Base-by-base conservation (phyloP, 2,888 invertebrate species). In the Mythimna vitellina region DNA sequence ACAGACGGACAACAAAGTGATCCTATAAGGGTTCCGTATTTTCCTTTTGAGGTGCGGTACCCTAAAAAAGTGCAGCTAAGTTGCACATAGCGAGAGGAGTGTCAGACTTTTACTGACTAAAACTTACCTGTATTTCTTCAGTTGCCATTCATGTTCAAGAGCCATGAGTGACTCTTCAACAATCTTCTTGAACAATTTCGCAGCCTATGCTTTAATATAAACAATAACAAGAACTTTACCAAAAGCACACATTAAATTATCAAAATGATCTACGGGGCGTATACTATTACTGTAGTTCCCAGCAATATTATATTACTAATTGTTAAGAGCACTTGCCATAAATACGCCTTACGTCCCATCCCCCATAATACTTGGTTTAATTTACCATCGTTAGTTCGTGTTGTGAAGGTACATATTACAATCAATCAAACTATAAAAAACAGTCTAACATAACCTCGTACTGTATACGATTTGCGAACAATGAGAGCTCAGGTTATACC, bases 261-360 rank as follows among this genome's bases (percentile, higher is more conserved):
- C 67, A 74, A 66, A 78, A 77, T 81, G 56, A 79, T 72, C 32
- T 64, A 49, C 29, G 53, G 25, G 38, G 66, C 22, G 66, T 42
- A 60, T 42, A 35, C 62, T 54, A 42, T 65, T 66, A 67, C 49
- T 65, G 20, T 66, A 78, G 67, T 81, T 71, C 71, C 68, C 70
- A 61, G 69, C 72, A 57, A 82, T 82, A 83, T 83, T 75, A 82
- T 67, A 74, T 71, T 70, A 83, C 81, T 85, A 85, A 84, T 85
- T 84, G 85, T 83, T 84, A 78, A 61, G 81, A 73, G 76, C 76
- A 81, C 71, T 80, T 74, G 66, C 67, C 79, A 85, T 84, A 84
- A 84, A 84, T 84, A 83, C 66, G 65, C 81, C 74, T 81, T 76
- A 76, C 61, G 62, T 35, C 57, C 76, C 70, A 65, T 63, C 70